phyloP scores from a whole-genome alignment of 1,140 invertebrate species.

The Contarinia nasturtii region DNA sequence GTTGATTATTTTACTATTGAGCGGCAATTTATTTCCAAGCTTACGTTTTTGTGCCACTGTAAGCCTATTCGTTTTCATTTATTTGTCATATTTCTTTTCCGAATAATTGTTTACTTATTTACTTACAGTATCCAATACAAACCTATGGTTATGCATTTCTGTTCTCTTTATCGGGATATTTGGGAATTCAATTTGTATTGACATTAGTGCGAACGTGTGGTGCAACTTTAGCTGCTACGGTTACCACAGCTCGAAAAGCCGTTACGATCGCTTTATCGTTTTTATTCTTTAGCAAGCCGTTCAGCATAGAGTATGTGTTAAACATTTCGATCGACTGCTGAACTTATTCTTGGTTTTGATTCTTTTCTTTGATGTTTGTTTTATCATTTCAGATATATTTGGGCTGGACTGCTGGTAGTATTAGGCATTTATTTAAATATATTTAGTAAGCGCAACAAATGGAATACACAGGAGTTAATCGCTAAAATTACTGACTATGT shows the following conservation, averaged over 20 bases:
- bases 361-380: conserved; percentile 4
- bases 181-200: conserved; percentile 81
- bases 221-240: conserved; percentile 79
- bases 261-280: conserved; percentile 86
- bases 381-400: conserved; percentile 55
- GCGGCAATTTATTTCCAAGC: conserved; percentile 56
- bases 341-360: background rate
- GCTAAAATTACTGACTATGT: background rate
- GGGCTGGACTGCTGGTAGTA: conserved; percentile 72
- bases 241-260: conserved; percentile 74
- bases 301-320: conserved; percentile 72
- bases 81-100: background rate
- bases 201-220: conserved; percentile 71
- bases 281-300: conserved; percentile 84
- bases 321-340: conserved; percentile 5
- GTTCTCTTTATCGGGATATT: conserved; percentile 75
- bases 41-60: conserved; percentile 61
- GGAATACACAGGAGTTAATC: conserved; percentile 15
- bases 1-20: conserved; percentile 48
- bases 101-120: conserved; percentile 8
- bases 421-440: conserved; percentile 82
- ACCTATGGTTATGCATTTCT: conserved; percentile 74
- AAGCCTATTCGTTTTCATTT: conserved; percentile 11
- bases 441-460: conserved; percentile 50
- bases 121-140: conserved; percentile 43